Evolutionary conservation across 2,113 vertebrate genomes (phyloP).

Genomic region (Vulpes vulpes): DNA sequence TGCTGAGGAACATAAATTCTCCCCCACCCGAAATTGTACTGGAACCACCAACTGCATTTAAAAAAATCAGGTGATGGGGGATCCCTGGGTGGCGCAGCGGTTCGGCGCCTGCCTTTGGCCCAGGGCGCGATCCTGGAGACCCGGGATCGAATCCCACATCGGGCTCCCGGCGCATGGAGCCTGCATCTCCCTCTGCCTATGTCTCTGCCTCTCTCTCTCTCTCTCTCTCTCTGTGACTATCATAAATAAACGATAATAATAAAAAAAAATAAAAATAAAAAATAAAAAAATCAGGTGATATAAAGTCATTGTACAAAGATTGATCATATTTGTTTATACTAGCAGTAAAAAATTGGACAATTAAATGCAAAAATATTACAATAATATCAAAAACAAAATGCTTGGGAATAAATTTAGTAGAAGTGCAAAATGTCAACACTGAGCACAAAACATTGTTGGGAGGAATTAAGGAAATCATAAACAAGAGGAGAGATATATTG

Average conservation of each 20-base stretch:
- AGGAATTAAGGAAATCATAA: slow-evolving; percentile 25
- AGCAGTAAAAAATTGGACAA: background rate
- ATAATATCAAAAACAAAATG: background rate
- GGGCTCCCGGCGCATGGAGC: too few species aligned
- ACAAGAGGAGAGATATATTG: background rate
- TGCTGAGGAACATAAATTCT: background rate
- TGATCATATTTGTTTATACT: background rate
- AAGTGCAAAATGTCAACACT: background rate
- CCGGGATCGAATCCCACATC: too few species aligned
- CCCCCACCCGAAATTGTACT: background rate
- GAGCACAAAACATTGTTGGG: background rate
- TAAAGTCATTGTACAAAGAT: background rate
- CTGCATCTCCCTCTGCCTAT: too few species aligned
- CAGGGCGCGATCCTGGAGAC: too few species aligned
- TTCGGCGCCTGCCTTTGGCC: too few species aligned
- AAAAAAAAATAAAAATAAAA: too few species aligned
- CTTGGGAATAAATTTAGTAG: background rate
- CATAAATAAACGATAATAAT: too few species aligned
- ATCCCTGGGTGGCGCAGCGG: too few species aligned
- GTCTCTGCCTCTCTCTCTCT: too few species aligned
- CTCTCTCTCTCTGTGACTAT: too few species aligned
- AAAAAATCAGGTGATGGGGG: background rate
- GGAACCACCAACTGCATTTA: background rate
- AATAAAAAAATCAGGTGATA: background rate
- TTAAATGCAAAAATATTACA: slow-evolving; percentile 6